Conservation (phyloP, 2,888 invertebrate genomes). For the Rhamnusium bicolor region DNA sequence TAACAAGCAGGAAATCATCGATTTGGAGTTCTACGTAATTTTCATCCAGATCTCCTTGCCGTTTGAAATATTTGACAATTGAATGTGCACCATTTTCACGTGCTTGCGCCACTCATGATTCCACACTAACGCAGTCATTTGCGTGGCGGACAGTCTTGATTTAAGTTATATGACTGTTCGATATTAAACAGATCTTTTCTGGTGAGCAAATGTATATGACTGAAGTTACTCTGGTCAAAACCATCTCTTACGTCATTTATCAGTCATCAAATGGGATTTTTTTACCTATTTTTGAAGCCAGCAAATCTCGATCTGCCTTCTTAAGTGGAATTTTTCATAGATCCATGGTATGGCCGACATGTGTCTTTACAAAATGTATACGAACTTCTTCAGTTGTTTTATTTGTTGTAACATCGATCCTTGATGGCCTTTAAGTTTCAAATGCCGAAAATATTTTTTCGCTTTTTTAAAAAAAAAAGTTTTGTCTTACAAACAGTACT, state of each 20-base stretch:
- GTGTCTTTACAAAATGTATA: background rate
- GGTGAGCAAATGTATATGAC: background rate
- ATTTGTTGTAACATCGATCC: background rate
- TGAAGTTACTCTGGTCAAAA: background rate
- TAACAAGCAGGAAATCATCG: conserved; percentile 57
- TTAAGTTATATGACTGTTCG: background rate
- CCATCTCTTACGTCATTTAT: background rate
- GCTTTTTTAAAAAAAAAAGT: background rate
- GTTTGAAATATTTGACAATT: conserved; percentile 31
- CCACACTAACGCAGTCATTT: conserved; percentile 15
- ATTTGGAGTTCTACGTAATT: conserved; percentile 30
- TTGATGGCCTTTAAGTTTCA: background rate
- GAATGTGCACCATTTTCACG: background rate
- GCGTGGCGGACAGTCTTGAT: background rate
- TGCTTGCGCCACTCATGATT: background rate
- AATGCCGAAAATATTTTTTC: background rate
- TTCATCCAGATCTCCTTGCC: conserved; percentile 20
- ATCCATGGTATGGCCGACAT: background rate
- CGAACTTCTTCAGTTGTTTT: background rate
- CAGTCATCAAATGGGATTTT: background rate
- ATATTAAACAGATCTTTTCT: background rate
- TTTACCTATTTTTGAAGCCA: background rate
- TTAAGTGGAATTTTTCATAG: background rate
- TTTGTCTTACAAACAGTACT: background rate
- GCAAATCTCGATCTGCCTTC: background rate